Percentiles rank a stretch among this genome's conserved stretches.
These are phyloP conservation scores for Allygus modestus DNA, from an alignment of 2,888 invertebrate genomes.

Conservation along the genomic window DNA sequence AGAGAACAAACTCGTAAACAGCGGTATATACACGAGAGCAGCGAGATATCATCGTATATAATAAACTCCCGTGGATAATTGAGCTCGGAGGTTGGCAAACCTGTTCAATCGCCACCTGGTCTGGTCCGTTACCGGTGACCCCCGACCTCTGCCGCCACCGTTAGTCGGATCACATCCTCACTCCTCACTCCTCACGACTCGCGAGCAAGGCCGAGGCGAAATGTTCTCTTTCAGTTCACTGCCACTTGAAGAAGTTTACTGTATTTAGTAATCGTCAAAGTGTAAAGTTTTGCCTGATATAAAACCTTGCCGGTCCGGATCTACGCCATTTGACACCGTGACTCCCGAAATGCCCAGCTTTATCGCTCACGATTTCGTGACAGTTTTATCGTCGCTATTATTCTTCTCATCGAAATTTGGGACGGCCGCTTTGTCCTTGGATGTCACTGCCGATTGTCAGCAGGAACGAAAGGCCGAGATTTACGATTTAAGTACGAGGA, in stretches of 20 bases:
- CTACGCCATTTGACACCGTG: not conserved
- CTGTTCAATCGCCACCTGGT: constrained; percentile 31
- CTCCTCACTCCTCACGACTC: no score
- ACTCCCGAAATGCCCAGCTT: not conserved
- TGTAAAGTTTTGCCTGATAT: no score
- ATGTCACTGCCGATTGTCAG: not conserved
- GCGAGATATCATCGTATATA: constrained; percentile 13
- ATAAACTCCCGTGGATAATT: constrained; percentile 11
- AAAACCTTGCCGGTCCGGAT: no score
- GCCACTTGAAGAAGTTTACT: no score
- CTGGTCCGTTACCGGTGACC: constrained; percentile 22
- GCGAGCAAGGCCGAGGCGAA: no score
- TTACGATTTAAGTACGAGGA: not conserved
- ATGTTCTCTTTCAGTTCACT: no score
- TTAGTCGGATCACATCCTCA: not conserved
- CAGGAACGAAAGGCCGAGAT: not conserved
- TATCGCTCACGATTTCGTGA: constrained; percentile 5
- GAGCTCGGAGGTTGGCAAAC: constrained; percentile 28
- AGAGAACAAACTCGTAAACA: not conserved
- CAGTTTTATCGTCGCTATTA: not conserved
- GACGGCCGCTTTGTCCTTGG: not conserved
- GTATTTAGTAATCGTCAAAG: no score
- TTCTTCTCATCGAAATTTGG: not conserved
- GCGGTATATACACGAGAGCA: not conserved
- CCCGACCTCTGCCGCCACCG: not conserved